phyloP scores from a whole-genome alignment of 2,797 vertebrate genomes.

The Merluccius polli region DNA sequence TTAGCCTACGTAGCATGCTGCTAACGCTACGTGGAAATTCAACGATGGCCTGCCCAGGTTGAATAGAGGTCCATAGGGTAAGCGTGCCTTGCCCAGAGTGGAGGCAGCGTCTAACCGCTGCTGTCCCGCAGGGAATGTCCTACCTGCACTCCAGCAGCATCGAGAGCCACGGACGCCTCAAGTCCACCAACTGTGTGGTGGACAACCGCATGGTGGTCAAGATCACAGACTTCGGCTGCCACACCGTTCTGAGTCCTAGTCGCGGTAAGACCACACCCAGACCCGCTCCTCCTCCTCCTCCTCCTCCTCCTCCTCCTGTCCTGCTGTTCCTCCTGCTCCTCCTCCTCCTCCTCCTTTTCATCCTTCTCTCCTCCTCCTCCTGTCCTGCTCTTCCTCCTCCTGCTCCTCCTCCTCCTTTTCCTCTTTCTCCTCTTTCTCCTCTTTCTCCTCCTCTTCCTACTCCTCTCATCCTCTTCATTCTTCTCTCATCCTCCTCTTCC shows the following conservation, averaged over 20 bases:
- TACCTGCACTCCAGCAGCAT: constrained; percentile 94
- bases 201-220: constrained; percentile 98
- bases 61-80: neutral
- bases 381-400: neutral
- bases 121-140: constrained; percentile 85
- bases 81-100: neutral
- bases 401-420: neutral
- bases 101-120: neutral
- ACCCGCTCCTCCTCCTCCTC: neutral
- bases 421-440: too few relatives aligned
- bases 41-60: neutral
- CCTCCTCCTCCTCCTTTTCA: neutral
- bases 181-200: constrained; percentile 95
- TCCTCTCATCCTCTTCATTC: too few relatives aligned
- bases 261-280: constrained; percentile 71
- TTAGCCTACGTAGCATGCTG: too few relatives aligned
- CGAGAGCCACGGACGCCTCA: constrained; percentile 86
- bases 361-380: neutral
- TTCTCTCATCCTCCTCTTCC: neutral
- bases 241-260: constrained; percentile 80
- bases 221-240: constrained; percentile 94
- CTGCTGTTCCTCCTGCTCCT: too few relatives aligned
- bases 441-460: neutral
- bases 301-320: too few relatives aligned
- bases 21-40: neutral